A percentile compares a stretch with the other conserved stretches of the same genome.
These are phyloP conservation scores for Ctena decussata DNA, from an alignment of 2,888 invertebrate genomes.

Conservation along the genomic window DNA sequence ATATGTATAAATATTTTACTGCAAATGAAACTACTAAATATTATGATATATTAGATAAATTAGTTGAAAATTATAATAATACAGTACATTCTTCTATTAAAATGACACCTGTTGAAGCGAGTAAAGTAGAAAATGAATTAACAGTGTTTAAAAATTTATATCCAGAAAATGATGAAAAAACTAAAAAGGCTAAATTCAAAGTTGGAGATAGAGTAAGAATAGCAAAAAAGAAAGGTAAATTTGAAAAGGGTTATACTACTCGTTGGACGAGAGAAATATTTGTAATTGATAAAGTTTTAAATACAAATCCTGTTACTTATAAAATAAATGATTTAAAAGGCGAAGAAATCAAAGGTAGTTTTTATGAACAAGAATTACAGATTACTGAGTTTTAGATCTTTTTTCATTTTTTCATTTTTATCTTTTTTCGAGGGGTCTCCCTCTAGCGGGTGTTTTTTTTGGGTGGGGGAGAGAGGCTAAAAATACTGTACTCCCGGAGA, in stretches of 20 bases:
- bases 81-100: no score
- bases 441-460: no score
- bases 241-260: conserved; percentile 13
- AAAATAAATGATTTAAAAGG: neutral
- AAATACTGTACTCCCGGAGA: no score
- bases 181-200: neutral
- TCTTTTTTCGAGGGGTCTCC: no score
- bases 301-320: no score
- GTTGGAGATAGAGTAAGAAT: conserved; percentile 20
- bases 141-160: conserved; percentile 14
- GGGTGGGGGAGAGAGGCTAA: no score
- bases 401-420: no score
- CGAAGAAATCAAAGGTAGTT: conserved; percentile 21
- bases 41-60: no score
- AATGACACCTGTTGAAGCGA: conserved; percentile 29
- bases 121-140: conserved; percentile 6
- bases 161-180: no score
- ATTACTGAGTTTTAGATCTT: no score
- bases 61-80: no score
- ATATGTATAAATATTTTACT: conserved; percentile 10
- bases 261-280: conserved; percentile 28
- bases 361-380: conserved; percentile 34
- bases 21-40: neutral
- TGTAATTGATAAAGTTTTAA: no score
- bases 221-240: conserved; percentile 13